Evolutionary conservation across 2,797 vertebrate species (phyloP).

Genomic region (Helarctos malayanus): DNA sequence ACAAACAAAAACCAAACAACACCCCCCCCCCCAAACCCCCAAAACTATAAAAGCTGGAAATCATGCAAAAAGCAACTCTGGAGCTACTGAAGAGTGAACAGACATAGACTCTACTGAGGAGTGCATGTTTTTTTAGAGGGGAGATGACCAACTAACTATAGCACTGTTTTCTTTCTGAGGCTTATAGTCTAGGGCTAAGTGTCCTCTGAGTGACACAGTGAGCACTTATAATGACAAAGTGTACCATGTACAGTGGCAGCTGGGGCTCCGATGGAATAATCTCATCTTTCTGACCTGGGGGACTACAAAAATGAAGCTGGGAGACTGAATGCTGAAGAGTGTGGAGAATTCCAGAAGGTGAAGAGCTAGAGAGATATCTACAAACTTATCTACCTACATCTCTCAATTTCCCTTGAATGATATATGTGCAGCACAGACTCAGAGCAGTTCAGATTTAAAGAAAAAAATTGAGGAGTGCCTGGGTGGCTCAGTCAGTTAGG

Average conservation of each 20-base stretch:
- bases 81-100: not conserved
- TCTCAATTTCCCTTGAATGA: not conserved
- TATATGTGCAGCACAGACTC: not conserved
- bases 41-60: not conserved
- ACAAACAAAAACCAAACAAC: too few relatives aligned
- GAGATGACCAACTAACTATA: not conserved
- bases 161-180: not conserved
- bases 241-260: not conserved
- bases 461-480: not conserved
- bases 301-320: not conserved
- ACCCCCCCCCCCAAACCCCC: too few relatives aligned
- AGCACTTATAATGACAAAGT: not conserved
- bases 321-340: not conserved
- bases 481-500: not conserved
- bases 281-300: not conserved
- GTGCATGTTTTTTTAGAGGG: not conserved
- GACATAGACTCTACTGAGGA: not conserved
- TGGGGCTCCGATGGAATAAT: not conserved
- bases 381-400: not conserved
- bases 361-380: not conserved
- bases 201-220: not conserved
- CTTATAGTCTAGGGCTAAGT: not conserved
- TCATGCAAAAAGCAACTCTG: not conserved
- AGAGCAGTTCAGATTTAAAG: not conserved
- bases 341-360: not conserved